A percentile compares a stretch with the other conserved stretches of the same genome.
Conservation (phyloP, 2,113 vertebrate genomes). For the Rhodinocichla rosea region DNA sequence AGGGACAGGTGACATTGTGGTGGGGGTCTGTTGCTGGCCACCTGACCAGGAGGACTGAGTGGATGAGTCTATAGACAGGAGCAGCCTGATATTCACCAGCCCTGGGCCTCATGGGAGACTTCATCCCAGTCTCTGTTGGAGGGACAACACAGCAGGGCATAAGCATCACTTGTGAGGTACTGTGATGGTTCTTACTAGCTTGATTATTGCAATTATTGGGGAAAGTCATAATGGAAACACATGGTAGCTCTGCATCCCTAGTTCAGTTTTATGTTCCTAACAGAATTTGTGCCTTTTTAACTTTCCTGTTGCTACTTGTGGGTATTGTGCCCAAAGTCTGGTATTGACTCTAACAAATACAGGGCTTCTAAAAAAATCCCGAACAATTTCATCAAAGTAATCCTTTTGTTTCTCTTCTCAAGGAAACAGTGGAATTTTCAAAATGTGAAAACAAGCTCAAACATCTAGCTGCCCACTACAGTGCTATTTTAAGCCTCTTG, state of each 20-base stretch:
- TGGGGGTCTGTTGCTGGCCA: background rate
- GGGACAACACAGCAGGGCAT: background rate
- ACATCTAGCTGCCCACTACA: background rate
- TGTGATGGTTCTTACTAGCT: background rate
- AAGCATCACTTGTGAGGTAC: background rate
- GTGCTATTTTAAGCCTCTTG: background rate
- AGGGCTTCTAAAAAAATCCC: background rate
- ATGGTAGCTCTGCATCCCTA: background rate
- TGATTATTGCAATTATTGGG: background rate
- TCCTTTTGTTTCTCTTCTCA: constrained; percentile 6
- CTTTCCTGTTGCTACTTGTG: background rate
- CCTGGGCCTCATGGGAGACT: background rate
- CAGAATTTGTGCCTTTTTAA: background rate
- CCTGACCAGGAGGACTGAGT: background rate
- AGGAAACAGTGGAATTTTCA: background rate
- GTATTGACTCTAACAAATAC: background rate
- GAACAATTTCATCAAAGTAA: background rate
- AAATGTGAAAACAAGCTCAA: background rate
- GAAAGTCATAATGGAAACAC: background rate
- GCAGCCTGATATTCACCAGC: background rate
- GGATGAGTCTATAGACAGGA: background rate
- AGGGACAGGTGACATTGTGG: background rate
- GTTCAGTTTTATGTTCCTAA: background rate
- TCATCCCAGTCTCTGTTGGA: background rate
- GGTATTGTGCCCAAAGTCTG: background rate